Evolutionary conservation across 2,888 invertebrate genomes (phyloP).

Genomic region (Chromoteleia sp.): DNA sequence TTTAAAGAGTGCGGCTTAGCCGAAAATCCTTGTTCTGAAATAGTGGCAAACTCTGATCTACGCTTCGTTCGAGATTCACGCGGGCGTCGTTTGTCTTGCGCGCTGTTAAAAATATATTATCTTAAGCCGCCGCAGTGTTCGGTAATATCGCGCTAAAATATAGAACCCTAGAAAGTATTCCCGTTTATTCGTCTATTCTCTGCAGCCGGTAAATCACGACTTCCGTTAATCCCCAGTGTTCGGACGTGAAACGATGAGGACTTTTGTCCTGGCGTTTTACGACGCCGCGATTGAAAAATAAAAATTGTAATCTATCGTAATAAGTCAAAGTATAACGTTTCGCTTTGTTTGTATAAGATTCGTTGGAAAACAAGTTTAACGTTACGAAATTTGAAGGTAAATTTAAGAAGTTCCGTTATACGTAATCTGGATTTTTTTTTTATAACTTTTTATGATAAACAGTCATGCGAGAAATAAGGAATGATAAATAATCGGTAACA

Average conservation of each 20-base stretch:
- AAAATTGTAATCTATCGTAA: constrained; percentile 6
- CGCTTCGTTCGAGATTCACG: constrained; percentile 29
- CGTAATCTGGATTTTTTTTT: too few species aligned
- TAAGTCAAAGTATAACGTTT: constrained; percentile 12
- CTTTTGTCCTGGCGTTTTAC: constrained; percentile 16
- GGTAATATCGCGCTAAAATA: constrained; percentile 51
- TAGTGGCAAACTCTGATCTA: constrained; percentile 32
- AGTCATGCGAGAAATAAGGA: too few species aligned
- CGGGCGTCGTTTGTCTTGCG: constrained; percentile 39
- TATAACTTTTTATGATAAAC: too few species aligned
- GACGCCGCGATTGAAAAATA: constrained; percentile 1
- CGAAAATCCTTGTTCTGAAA: constrained; percentile 46
- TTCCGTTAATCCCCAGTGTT: constrained; percentile 29
- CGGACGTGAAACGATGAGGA: constrained; percentile 13
- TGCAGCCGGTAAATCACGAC: constrained; percentile 36
- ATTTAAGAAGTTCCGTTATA: too few species aligned
- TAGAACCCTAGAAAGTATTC: constrained; percentile 58
- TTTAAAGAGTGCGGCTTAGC: constrained; percentile 34
- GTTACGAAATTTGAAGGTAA: not conserved
- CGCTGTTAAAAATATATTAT: constrained; percentile 61
- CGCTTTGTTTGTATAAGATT: not conserved
- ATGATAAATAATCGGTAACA: too few species aligned
- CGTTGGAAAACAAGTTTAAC: not conserved
- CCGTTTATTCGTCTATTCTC: constrained; percentile 52
- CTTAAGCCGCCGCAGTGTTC: constrained; percentile 43